phyloP scores from a whole-genome alignment of 2,113 vertebrate species.

The Equus przewalskii region DNA sequence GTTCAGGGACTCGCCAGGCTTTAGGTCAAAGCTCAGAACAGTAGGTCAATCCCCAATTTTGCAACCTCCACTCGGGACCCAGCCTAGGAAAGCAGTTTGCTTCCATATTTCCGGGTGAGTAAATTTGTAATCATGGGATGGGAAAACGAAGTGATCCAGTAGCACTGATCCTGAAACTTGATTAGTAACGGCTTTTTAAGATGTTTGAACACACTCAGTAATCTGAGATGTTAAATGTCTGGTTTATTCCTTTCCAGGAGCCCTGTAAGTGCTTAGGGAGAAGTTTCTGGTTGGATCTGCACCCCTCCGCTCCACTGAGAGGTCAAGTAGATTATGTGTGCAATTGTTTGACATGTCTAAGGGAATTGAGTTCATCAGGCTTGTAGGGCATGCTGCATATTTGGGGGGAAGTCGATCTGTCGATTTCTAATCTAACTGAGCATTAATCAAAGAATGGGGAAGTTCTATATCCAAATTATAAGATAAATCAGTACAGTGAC shows the following conservation, averaged over 20 bases:
- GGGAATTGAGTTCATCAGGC: neutral
- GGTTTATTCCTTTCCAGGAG: slow-evolving; percentile 11
- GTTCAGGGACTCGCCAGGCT: neutral
- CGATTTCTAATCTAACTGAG: neutral
- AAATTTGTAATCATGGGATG: neutral
- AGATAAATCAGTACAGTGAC: neutral
- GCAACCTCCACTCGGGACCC: neutral
- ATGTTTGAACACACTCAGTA: neutral
- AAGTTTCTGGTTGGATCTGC: neutral
- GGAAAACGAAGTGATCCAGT: neutral
- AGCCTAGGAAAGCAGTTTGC: neutral
- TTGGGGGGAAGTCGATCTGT: neutral
- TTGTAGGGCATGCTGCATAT: neutral
- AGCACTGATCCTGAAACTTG: neutral
- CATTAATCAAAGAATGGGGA: slow-evolving; percentile 5
- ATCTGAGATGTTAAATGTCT: neutral
- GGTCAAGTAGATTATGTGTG: neutral
- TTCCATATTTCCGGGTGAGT: neutral
- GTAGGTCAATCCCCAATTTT: neutral
- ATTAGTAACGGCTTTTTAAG: neutral
- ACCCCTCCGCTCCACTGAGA: neutral
- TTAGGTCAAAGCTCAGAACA: neutral
- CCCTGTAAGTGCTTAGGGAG: neutral
- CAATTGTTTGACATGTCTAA: slow-evolving; percentile 24
- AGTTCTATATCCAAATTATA: slow-evolving; percentile 24